Evolutionary conservation across 2,797 vertebrate genomes (phyloP), one percentile per base, ranked within the genome.

Genomic region (Clarias fuscus): DNA sequence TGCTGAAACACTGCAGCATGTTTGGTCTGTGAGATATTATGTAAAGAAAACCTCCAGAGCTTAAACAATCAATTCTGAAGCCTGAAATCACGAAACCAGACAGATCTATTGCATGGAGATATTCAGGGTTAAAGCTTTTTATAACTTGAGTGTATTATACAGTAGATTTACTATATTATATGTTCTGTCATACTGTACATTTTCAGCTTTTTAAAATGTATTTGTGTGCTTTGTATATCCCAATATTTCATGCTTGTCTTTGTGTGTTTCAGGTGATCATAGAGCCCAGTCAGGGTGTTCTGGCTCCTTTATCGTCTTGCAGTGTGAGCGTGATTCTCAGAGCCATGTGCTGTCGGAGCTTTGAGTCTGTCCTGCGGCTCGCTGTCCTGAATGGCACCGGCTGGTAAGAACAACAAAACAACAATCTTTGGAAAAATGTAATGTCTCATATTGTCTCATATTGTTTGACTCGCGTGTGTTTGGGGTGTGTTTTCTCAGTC

Each of bases 351-450:
- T 96, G 95, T 88, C 97, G 95, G 88, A 92, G 72, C 8, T 94
- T 97, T 81, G 93, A 97, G 85, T 96, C 96, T 0, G 92, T 97
- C 27, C 91, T 99, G 85, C 93, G 96, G 89, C 90, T 99, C 78
- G 89, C 90, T 1, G 97, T 99, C 83, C 94, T 95, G 84, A 94
- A 97, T 0, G 97, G 98, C 68, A 88, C 91, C 67, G 94, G 94
- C 91, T 97, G 97, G 98, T 99, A 88, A 95, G 93, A 53, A 77
- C 15, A 75, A 18, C 33, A 37, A 64, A 24, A 61, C 17, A 22
- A 43, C 1, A 86, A 18, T n/a, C 61, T 18, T 40, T 20, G 37
- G 20, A 1, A 10, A 27, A 11, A 15, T 84, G 6, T 20, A 71
- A 24, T 27, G 17, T 70, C 7, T 8, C 7, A 20, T 22, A 58